A percentile compares a stretch with the other conserved stretches of the same genome.
Evolutionary conservation across 2,113 vertebrate genomes (phyloP).

Genomic region (Tachysurus fulvidraco): DNA sequence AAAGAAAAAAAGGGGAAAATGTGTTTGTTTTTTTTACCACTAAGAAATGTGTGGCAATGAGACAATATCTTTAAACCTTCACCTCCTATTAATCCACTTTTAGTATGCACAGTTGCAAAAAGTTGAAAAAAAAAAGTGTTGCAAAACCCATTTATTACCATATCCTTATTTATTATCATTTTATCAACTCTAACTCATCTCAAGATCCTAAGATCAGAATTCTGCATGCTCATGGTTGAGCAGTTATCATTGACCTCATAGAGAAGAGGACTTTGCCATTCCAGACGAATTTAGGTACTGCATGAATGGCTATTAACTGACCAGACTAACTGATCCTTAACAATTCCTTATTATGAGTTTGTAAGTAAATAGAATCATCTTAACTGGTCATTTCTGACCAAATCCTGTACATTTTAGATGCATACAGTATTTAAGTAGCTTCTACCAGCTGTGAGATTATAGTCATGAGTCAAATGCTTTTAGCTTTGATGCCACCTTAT

Average conservation of each 20-base stretch:
- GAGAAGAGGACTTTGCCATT: background rate
- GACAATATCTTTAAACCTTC: background rate
- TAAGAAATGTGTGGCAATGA: background rate
- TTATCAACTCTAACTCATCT: background rate
- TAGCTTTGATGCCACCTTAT: background rate
- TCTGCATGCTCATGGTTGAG: background rate
- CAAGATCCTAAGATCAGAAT: background rate
- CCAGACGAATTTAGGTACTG: background rate
- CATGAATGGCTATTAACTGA: background rate
- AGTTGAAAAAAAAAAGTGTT: background rate
- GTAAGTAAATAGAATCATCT: background rate
- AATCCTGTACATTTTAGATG: background rate
- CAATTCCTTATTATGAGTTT: background rate
- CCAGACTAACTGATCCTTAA: background rate
- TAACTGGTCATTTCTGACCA: background rate
- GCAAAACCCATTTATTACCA: background rate
- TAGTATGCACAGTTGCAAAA: background rate
- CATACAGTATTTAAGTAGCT: background rate
- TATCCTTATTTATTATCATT: background rate
- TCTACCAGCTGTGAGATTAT: background rate
- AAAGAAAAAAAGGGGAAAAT: background rate
- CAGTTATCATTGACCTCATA: background rate
- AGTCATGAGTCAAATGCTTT: background rate
- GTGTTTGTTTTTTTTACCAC: too few relatives aligned
- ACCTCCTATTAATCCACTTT: background rate